Base-by-base conservation (phyloP, 2,113 vertebrate species). In the Arothron firmamentum region DNA sequence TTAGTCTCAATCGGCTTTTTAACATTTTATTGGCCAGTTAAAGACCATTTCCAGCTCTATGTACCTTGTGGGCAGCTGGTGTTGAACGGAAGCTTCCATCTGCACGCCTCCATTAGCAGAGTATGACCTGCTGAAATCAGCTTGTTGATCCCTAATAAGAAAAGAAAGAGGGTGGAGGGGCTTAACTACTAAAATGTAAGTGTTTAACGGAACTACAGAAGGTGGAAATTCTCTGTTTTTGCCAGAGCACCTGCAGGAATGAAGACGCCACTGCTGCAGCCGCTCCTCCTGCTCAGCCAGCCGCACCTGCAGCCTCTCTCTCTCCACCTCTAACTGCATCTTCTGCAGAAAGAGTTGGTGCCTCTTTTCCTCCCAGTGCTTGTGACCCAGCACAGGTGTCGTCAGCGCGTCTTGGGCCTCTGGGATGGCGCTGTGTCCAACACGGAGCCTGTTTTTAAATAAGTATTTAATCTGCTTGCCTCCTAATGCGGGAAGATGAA, bases 301-400 rank as follows among this genome's bases (percentile, higher is more conserved):
- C 49, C 95, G 81, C 51, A 88, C 80, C 63, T 96, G 95, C 54
- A 99, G 92, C 65, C 73, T 88, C 41, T 97, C 94, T 72, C 94
- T 92, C 87, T 98, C 94, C 70, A 89, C 78, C 89, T 98, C 95
- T 75, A 99, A 87, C 80, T 96, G 94, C 86, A 94, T 88, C 86
- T 96, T 99, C 86, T 98, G 96, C 79, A 95, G 83, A 73, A 96
- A 81, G 52, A 99, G 88, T 54, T 91, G 89, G 59, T 94, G 91
- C 49, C 89, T 91, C 84, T 90, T 93, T 67, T 92, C 92, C 78
- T 94, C 93, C 55, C 92, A 94, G 46, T 92, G 65, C 15, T 85
- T 88, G 43, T 87, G 88, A 69, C 87, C 84, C 70, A 83, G 47
- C 20, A 56, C 67, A 50, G 85, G 75, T 18, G 56, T 79, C 34